Evolutionary conservation across 2,113 vertebrate genomes (phyloP).

Genomic region (Solenodon paradoxus): DNA sequence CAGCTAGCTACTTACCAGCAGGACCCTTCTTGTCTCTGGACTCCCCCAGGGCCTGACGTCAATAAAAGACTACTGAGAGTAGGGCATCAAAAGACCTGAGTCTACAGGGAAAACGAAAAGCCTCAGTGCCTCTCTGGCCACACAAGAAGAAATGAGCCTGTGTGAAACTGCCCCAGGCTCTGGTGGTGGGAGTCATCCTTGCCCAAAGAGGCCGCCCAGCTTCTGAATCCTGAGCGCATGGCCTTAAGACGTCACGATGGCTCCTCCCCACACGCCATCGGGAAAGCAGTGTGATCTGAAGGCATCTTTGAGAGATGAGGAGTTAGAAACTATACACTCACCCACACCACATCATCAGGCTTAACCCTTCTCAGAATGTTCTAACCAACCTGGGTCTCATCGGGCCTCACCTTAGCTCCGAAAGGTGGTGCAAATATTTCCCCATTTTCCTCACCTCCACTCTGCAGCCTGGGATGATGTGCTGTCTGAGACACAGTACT

Average conservation of each 20-base stretch:
- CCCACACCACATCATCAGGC: not conserved
- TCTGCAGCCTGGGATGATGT: not conserved
- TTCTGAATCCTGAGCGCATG: not conserved
- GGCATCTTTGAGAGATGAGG: not conserved
- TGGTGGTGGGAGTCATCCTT: fast-evolving
- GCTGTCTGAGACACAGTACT: not conserved
- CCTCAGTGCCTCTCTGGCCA: not conserved
- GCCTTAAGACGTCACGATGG: fast-evolving
- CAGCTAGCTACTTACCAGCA: not conserved
- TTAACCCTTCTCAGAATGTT: not conserved
- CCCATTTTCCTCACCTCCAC: not conserved
- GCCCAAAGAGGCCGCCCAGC: not conserved
- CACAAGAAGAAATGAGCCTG: fast-evolving
- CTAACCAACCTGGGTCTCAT: not conserved
- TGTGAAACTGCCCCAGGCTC: not conserved
- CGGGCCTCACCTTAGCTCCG: not conserved
- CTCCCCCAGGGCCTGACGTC: not conserved
- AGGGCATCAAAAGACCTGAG: too few species aligned
- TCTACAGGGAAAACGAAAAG: too few species aligned
- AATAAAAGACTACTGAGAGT: not conserved
- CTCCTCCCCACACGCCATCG: not conserved
- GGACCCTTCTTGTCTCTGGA: not conserved
- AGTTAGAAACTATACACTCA: not conserved
- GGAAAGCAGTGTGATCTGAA: not conserved
- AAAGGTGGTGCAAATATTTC: not conserved